phyloP scores from a whole-genome alignment of 2,888 invertebrate species.

The Dendrolimus houi region DNA sequence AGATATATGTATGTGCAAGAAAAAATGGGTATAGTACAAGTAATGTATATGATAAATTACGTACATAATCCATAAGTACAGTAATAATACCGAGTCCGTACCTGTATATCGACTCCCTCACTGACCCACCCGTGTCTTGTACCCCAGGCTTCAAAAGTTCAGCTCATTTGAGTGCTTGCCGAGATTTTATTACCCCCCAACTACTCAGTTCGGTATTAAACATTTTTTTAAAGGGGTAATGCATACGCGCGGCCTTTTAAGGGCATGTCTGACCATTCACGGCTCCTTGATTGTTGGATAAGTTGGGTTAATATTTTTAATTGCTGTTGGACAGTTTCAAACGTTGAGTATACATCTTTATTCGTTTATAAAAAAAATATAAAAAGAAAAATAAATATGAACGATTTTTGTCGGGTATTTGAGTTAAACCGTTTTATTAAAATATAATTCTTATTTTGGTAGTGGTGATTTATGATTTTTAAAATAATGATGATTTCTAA shows the following conservation, averaged over 20 bases:
- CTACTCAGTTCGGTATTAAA: constrained; percentile 67
- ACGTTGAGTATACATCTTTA: constrained; percentile 12
- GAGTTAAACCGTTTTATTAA: too few relatives aligned
- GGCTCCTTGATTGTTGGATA: constrained; percentile 61
- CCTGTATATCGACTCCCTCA: constrained; percentile 59
- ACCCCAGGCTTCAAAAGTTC: constrained; percentile 74
- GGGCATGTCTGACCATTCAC: constrained; percentile 61
- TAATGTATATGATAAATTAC: too few relatives aligned
- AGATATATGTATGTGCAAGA: too few relatives aligned
- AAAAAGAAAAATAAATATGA: too few relatives aligned
- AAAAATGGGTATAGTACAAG: too few relatives aligned
- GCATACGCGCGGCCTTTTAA: constrained; percentile 57
- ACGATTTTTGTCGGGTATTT: too few relatives aligned
- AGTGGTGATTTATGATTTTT: too few relatives aligned
- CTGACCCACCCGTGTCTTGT: constrained; percentile 73
- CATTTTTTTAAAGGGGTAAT: constrained; percentile 54
- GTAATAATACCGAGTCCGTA: constrained; percentile 24
- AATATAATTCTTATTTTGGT: too few relatives aligned
- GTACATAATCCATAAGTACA: too few relatives aligned
- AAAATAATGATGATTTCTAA: too few relatives aligned
- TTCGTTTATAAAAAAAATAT: not conserved
- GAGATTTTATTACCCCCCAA: constrained; percentile 74
- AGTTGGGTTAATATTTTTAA: constrained; percentile 37
- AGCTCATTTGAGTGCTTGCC: constrained; percentile 73
- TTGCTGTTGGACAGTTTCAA: constrained; percentile 60